These are phyloP conservation scores for Germaria angustata DNA, from an alignment of 2,888 invertebrate genomes.

Conservation along the genomic window DNA sequence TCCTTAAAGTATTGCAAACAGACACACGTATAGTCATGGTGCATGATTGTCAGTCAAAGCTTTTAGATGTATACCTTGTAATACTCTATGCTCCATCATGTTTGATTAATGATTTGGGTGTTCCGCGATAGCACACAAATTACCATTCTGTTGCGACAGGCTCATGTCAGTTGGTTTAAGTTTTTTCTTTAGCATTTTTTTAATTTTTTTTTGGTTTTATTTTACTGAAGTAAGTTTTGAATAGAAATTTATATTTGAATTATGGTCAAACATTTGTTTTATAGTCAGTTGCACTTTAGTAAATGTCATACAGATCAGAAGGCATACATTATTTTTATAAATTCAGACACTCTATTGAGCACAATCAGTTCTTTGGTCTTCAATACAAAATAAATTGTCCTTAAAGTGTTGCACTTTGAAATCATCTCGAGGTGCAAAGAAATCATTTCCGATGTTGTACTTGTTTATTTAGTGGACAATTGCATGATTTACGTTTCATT, in stretches of 20 bases:
- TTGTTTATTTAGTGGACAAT: too few relatives aligned
- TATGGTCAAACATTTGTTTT: constrained; percentile 30
- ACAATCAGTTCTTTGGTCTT: not conserved
- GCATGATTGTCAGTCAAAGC: constrained; percentile 15
- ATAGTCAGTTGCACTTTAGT: constrained; percentile 25
- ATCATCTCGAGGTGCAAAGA: too few relatives aligned
- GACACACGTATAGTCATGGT: constrained; percentile 28
- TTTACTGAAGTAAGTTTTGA: too few relatives aligned
- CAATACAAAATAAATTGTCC: too few relatives aligned
- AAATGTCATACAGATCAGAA: constrained; percentile 8
- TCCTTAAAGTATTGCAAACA: constrained; percentile 31
- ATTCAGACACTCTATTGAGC: not conserved
- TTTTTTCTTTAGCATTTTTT: not conserved
- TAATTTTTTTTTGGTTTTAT: constrained; percentile 5
- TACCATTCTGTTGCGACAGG: constrained; percentile 74
- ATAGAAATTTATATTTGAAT: constrained; percentile 17
- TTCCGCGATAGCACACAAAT: constrained; percentile 72
- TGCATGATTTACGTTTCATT: too few relatives aligned
- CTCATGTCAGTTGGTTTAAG: constrained; percentile 72
- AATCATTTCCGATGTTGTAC: too few relatives aligned
- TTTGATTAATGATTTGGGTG: constrained; percentile 74
- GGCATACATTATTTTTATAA: not conserved
- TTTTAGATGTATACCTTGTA: constrained; percentile 10
- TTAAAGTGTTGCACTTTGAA: too few relatives aligned
- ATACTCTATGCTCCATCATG: constrained; percentile 67